Evolutionary conservation across 2,888 invertebrate genomes (phyloP).

Genomic region (Pteria penguin): DNA sequence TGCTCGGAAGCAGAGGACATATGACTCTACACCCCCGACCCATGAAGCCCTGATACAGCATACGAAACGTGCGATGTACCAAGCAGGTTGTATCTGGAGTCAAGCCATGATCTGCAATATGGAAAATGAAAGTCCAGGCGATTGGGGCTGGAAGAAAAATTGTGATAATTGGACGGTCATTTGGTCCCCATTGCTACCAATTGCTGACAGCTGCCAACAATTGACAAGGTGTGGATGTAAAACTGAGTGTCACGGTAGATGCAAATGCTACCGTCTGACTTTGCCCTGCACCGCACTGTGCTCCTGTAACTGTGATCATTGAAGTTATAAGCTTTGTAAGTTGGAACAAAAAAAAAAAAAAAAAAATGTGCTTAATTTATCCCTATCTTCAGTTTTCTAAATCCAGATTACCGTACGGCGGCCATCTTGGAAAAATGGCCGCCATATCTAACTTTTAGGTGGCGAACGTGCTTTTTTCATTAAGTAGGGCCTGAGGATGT

Average conservation of each 20-base stretch:
- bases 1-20: conserved; percentile 53
- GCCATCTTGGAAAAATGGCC: conserved; percentile 22
- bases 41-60: conserved; percentile 42
- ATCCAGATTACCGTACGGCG: neutral
- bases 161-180: conserved; percentile 39
- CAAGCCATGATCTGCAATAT: neutral
- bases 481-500: neutral
- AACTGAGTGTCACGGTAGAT: conserved; percentile 32
- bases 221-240: conserved; percentile 51
- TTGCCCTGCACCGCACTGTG: conserved; percentile 34
- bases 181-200: conserved; percentile 44
- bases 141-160: conserved; percentile 38
- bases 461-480: conserved; percentile 6
- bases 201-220: conserved; percentile 48
- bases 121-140: conserved; percentile 13
- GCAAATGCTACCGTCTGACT: conserved; percentile 33
- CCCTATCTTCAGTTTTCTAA: no score
- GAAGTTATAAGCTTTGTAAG: no score
- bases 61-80: conserved; percentile 47
- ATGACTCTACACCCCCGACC: conserved; percentile 50
- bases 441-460: conserved; percentile 18
- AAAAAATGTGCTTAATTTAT: no score
- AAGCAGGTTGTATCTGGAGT: conserved; percentile 47
- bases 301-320: conserved; percentile 28
- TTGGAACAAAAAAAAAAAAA: no score